A percentile compares a stretch with the other conserved stretches of the same genome.
Conservation (phyloP, 2,797 vertebrate species). For the Pseudochirops cupreus region DNA sequence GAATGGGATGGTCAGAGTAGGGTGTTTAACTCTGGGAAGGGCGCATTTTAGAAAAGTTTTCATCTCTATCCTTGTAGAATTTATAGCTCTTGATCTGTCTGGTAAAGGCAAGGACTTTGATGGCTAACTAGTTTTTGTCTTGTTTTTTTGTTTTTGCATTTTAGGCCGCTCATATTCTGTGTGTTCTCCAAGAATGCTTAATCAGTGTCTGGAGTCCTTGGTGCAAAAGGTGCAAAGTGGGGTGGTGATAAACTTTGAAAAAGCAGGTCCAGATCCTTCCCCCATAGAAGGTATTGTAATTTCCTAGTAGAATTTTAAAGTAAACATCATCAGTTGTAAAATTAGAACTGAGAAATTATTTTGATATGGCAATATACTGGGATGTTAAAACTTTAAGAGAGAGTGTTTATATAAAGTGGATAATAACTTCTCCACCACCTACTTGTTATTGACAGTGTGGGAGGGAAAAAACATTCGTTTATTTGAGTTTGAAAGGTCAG, state of each 20-base stretch:
- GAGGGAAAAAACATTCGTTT: slow-evolving; percentile 17
- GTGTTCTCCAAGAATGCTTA: slow-evolving; percentile 96
- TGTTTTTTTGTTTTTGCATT: slow-evolving; percentile 63
- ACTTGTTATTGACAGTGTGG: neutral
- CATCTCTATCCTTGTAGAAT: neutral
- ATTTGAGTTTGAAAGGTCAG: slow-evolving; percentile 29
- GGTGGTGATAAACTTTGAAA: slow-evolving; percentile 98
- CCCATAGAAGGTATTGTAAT: slow-evolving; percentile 91
- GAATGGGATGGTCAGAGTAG: slow-evolving; percentile 11
- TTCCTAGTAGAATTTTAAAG: slow-evolving; percentile 50
- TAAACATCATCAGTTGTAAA: slow-evolving; percentile 28
- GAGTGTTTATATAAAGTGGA: neutral
- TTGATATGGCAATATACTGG: slow-evolving; percentile 8
- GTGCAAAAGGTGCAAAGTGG: slow-evolving; percentile 99
- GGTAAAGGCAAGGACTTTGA: slow-evolving; percentile 49
- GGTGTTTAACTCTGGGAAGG: neutral
- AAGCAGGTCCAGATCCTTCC: slow-evolving; percentile 95
- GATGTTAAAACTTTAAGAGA: slow-evolving; percentile 17
- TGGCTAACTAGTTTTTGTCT: slow-evolving; percentile 61
- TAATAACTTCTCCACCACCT: neutral
- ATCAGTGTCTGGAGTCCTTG: slow-evolving; percentile 97
- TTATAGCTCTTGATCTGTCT: neutral
- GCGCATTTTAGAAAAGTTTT: neutral
- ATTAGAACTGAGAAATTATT: slow-evolving; percentile 47
- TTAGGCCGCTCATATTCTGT: slow-evolving; percentile 97